Evolutionary conservation across 2,888 invertebrate species (phyloP), one percentile per base, ranked within the genome.

Genomic region (Halocaridina rubra): DNA sequence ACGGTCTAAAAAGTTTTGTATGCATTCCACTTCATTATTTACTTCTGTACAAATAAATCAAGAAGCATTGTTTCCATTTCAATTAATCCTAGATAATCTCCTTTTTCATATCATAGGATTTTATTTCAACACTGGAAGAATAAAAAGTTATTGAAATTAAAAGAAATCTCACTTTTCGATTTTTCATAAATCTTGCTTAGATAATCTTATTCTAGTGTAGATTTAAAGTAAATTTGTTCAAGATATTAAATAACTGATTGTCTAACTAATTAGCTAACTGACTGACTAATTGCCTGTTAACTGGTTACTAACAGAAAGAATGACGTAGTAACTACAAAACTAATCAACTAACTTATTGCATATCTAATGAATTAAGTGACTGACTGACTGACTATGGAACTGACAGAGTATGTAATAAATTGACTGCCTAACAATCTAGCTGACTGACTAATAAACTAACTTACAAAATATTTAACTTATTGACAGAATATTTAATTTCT

Each of bases 371-470:
- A 74, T 46, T 74, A 46, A 74, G 19, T 74, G 72, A 74, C 33
- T 74, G 33, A 74, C 33, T 74, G 29, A 57, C 5, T 59, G 59
- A 76, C 32, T 59, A 59, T 59, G 29, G 57, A 59, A 76, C 27
- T 76, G 13, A 57, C 59, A 30, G 57, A 76, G n/a, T 76, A 30
- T 57, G 27, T 75, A 30, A 75, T 29, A 30, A 19, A 76, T n/a
- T 53, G 76, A 76, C 57, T 76, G 29, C 30, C 53, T 76, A 59
- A 76, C 53, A 30, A 32, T 29, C 2, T 24, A 32, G 59, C 53
- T 76, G 59, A 76, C 76, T 76, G 59, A 76, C 59, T 74, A 46
- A 32, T 7, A 46, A 46, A 74, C 33, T 32, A 32, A 76, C 32
- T 59, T 30, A 57, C 29, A 53, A 29, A 46, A 3, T 75, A 57